phyloP scores from a whole-genome alignment of 92 coral and sea anemone genomes.

The Siderastrea radians region DNA sequence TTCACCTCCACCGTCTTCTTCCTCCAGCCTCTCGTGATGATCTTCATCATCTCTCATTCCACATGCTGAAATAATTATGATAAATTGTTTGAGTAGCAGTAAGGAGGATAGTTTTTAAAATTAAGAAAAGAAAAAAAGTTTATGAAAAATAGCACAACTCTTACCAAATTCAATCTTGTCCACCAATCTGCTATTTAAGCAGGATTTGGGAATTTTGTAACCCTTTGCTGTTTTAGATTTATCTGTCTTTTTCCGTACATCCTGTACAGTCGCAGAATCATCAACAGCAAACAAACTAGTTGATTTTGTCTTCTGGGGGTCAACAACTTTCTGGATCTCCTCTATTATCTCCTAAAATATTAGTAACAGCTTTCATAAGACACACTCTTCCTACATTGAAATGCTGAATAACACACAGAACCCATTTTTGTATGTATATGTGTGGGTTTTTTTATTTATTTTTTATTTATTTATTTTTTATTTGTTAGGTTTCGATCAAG shows the following conservation, averaged over 20 bases:
- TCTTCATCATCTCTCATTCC: background rate
- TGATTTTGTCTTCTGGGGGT: background rate
- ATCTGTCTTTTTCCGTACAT: background rate
- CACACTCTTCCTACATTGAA: too few species aligned
- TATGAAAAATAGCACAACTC: too few species aligned
- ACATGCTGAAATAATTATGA: background rate
- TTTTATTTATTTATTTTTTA: too few species aligned
- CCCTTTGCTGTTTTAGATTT: background rate
- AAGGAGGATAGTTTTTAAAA: background rate
- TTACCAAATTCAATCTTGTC: background rate
- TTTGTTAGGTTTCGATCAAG: too few species aligned
- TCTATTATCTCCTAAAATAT: background rate
- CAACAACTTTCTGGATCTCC: background rate
- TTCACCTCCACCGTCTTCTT: background rate
- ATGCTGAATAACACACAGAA: too few species aligned
- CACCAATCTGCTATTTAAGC: background rate
- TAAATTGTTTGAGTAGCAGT: too few species aligned
- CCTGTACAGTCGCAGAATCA: background rate
- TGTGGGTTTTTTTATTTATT: too few species aligned
- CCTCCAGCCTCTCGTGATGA: background rate
- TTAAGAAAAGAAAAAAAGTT: background rate
- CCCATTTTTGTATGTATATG: too few species aligned
- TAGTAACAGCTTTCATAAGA: too few species aligned
- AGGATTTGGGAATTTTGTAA: conserved; percentile 5
- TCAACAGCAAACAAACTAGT: background rate